Evolutionary conservation across 2,797 vertebrate species (phyloP).

Genomic region (Cossypha niveicapilla): DNA sequence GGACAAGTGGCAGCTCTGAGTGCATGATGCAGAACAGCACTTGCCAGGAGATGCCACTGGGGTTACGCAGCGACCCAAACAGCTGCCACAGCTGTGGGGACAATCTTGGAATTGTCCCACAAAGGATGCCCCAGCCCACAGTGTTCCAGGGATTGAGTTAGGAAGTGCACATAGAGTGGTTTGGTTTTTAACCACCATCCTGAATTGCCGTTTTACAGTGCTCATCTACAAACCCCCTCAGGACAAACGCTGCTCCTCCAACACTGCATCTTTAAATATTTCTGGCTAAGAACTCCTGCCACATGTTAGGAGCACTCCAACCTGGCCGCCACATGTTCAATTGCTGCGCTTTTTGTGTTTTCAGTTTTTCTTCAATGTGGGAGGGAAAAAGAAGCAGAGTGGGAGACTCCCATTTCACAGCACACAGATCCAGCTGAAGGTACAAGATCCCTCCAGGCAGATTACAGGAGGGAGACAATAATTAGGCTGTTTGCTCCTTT

Average conservation of each 20-base stretch:
- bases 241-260: neutral
- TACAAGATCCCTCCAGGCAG: neutral
- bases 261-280: conserved; percentile 64
- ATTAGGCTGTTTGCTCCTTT: neutral
- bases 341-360: conserved; percentile 45
- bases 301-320: conserved; percentile 58
- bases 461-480: neutral
- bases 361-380: neutral
- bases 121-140: neutral
- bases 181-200: neutral
- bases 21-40: neutral
- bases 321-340: conserved; percentile 73
- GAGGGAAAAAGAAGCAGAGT: neutral
- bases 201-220: accelerated
- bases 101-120: neutral
- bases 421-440: neutral
- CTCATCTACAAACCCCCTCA: accelerated
- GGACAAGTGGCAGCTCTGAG: neutral
- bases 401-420: neutral
- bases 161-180: accelerated
- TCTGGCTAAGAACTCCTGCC: conserved; percentile 59
- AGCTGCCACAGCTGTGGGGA: neutral
- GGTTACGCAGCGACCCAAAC: neutral
- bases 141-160: neutral
- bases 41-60: neutral